A percentile compares a stretch with the other conserved stretches of the same genome.
Conservation (phyloP, 2,113 vertebrate genomes). For the Vimba vimba region DNA sequence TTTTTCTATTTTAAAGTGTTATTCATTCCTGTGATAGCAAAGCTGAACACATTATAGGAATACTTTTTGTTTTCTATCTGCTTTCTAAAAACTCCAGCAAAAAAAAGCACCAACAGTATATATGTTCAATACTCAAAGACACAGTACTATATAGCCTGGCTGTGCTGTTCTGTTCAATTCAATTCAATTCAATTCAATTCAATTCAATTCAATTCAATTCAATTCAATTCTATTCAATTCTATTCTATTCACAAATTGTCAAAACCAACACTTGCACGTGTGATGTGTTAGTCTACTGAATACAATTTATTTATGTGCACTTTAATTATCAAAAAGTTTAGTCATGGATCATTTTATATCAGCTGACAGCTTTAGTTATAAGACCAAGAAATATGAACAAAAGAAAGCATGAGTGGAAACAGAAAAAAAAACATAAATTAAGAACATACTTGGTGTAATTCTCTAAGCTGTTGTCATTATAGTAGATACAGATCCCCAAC, state of each 20-base stretch:
- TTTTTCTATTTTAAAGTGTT: too few species aligned
- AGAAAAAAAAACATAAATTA: neutral
- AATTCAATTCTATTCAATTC: too few species aligned
- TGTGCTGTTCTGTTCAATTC: too few species aligned
- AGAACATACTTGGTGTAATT: conserved; percentile 89
- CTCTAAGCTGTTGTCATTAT: conserved; percentile 97
- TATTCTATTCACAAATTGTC: too few species aligned
- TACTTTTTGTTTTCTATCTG: too few species aligned
- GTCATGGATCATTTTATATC: neutral
- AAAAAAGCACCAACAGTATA: too few species aligned
- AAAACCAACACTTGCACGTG: neutral
- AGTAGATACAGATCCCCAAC: conserved; percentile 96
- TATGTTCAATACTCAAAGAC: too few species aligned
- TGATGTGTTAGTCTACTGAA: neutral
- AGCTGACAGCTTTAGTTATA: neutral
- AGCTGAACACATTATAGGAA: neutral
- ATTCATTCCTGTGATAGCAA: neutral
- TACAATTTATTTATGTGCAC: neutral
- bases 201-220: too few species aligned
- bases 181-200: too few species aligned
- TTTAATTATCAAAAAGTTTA: neutral
- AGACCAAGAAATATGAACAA: neutral
- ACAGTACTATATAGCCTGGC: too few species aligned
- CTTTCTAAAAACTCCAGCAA: too few species aligned
- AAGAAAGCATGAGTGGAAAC: neutral